Base-by-base conservation (phyloP, 1,140 invertebrate species). In the Drosophila bifasciata region DNA sequence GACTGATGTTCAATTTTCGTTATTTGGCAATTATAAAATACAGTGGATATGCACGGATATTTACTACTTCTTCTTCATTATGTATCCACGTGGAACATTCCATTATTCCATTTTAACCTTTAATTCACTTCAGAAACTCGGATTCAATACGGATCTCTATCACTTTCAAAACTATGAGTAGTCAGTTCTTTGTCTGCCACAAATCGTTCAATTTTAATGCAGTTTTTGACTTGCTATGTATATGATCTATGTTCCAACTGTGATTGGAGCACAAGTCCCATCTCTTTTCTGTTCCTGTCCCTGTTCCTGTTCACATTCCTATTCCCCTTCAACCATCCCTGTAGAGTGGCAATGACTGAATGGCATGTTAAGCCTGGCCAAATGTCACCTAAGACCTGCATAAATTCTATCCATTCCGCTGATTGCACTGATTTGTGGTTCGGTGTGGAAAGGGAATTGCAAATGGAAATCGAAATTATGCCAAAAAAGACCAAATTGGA, bases 301-400 rank as follows among this genome's bases (percentile, higher is more conserved):
- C 25, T 25, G 25, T 25, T 7, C 25, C 7, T 25, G 8, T 3
- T 0, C 28, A 9, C 28, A 28, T 9, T 28, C 28, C 28, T 21
- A 28, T 28, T 28, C 28, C 28, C 17, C 39, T 28, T 6, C 40
- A 23, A 13, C 11, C 43, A 19, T 25, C 53, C 50, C 3, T 28
- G 3, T 3, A 3, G n/a, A 28, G 48, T n/a, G n/a, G 7, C 46
- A 25, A 9, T 53, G 21, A 49, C 39, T 50, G 32, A 62, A 58
- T 70, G 55, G 46, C 44, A 58, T 43, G 51, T 45, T 57, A 19
- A 21, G 46, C 44, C 46, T 69, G 60, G 17, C 56, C 56, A 79
- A 84, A 83, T 79, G 79, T 79, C 75, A 84, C 46, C 70, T 62
- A 66, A 49, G 61, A 43, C 62, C 17, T 21, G 43, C 67, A 68